A percentile compares a stretch with the other conserved stretches of the same genome.
Conservation (phyloP, 2,113 vertebrate genomes). For the Rhinopomastus cyanomelas region DNA sequence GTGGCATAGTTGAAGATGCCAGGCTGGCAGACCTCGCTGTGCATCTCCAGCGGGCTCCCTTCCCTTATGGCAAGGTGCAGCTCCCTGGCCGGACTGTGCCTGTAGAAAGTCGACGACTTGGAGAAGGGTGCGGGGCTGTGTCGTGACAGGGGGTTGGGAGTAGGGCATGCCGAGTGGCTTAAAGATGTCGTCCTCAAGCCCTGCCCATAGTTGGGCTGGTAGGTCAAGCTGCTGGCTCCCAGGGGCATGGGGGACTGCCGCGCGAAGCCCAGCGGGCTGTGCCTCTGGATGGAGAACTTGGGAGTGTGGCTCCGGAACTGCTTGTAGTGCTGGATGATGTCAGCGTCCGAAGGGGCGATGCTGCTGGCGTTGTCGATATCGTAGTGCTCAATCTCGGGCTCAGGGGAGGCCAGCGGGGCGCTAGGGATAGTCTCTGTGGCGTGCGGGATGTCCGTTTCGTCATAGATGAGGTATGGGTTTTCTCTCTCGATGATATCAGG, state of each 20-base stretch:
- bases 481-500: slow-evolving; percentile 97
- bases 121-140: slow-evolving; percentile 94
- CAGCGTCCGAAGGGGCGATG: slow-evolving; percentile 94
- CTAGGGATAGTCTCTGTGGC: slow-evolving; percentile 86
- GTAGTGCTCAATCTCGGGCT: slow-evolving; percentile 92
- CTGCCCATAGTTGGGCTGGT: slow-evolving; percentile 87
- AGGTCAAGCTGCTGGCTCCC: slow-evolving; percentile 90
- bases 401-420: slow-evolving; percentile 84
- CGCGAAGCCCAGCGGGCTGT: slow-evolving; percentile 93
- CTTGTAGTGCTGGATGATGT: slow-evolving; percentile 97
- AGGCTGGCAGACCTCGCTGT: slow-evolving; percentile 84
- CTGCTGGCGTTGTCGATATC: slow-evolving; percentile 98
- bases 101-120: slow-evolving; percentile 90
- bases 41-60: slow-evolving; percentile 87
- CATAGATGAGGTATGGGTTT: slow-evolving; percentile 96
- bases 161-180: slow-evolving; percentile 90
- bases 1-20: slow-evolving; percentile 92
- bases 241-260: slow-evolving; percentile 92
- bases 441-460: slow-evolving; percentile 89
- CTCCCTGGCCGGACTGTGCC: slow-evolving; percentile 91
- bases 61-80: slow-evolving; percentile 89
- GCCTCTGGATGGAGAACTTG: slow-evolving; percentile 96
- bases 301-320: slow-evolving; percentile 96
- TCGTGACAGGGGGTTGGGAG: slow-evolving; percentile 89
- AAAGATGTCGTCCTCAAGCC: slow-evolving; percentile 86